Conservation (phyloP, 1,140 invertebrate genomes). For the Acromyrmex heyeri region DNA sequence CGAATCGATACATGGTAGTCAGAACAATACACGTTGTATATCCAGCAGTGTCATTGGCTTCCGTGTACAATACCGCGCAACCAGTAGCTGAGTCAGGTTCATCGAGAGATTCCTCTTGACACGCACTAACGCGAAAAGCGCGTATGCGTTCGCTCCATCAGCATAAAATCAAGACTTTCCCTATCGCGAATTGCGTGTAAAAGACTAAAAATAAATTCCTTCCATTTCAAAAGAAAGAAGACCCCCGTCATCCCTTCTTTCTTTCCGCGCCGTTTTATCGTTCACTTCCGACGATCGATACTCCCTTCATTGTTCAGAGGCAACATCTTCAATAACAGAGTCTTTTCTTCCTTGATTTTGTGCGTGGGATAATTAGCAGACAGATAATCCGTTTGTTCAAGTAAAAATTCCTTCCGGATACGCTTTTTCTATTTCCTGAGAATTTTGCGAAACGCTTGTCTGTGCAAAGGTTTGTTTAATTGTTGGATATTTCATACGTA, state of each 20-base stretch:
- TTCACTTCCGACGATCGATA: constrained; percentile 53
- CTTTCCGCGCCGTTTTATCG: constrained; percentile 24
- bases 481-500: not conserved
- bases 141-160: constrained; percentile 41
- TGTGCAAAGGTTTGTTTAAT: not conserved
- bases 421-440: not conserved
- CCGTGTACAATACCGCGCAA: constrained; percentile 43
- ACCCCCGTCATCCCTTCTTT: not conserved
- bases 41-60: constrained; percentile 32
- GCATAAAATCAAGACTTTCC: constrained; percentile 49
- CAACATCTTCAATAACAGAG: constrained; percentile 34
- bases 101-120: constrained; percentile 44
- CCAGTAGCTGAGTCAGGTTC: constrained; percentile 55
- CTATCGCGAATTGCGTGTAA: constrained; percentile 1
- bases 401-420: not conserved
- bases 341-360: constrained; percentile 13
- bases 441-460: not conserved
- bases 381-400: not conserved
- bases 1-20: constrained; percentile 13
- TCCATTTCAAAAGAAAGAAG: constrained; percentile 22
- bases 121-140: constrained; percentile 23
- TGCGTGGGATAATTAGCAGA: constrained; percentile 34
- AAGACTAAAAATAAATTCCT: constrained; percentile 55
- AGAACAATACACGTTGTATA: constrained; percentile 22
- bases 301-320: not conserved